These are phyloP conservation scores for Lamprologus callipterus DNA, from an alignment of 2,113 vertebrate genomes.

Conservation along the genomic window DNA sequence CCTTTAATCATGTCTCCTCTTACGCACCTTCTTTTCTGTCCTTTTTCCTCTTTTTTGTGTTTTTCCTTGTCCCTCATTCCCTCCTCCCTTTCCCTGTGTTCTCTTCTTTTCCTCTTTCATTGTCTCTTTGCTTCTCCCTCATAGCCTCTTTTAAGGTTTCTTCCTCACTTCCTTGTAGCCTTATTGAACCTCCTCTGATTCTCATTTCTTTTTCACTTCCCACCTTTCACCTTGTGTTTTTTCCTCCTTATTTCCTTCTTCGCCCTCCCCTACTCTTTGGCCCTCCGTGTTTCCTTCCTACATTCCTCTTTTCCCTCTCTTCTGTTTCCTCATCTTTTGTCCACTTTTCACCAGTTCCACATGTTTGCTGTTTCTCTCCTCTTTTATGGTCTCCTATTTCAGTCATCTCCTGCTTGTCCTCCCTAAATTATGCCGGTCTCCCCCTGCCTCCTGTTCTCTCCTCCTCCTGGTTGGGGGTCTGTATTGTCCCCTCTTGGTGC, in stretches of 20 bases:
- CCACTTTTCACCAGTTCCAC: not conserved
- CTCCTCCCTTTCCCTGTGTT: not conserved
- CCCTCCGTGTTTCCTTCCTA: not conserved
- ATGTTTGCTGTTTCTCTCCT: not conserved
- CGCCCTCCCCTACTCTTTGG: not conserved
- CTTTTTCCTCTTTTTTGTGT: not conserved
- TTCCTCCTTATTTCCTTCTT: not conserved
- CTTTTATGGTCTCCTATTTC: not conserved
- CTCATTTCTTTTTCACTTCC: not conserved
- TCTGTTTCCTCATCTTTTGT: not conserved
- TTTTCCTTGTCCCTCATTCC: not conserved
- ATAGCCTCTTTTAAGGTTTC: not conserved
- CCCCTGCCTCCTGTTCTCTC: conserved; percentile 63
- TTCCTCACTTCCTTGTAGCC: not conserved
- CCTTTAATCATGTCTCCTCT: not conserved
- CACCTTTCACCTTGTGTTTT: conserved; percentile 25
- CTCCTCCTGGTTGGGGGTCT: conserved; percentile 33
- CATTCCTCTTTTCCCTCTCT: not conserved
- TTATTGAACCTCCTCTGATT: not conserved
- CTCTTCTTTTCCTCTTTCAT: not conserved
- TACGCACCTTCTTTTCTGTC: not conserved
- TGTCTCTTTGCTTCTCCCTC: not conserved
- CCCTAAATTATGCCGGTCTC: conserved; percentile 29
- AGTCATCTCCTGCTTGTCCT: not conserved
- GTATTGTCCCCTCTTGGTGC: conserved; percentile 23